Percentiles rank a stretch among this genome's conserved stretches.
These are phyloP conservation scores for Aegypius monachus DNA, from an alignment of 2,113 vertebrate species.

Conservation along the genomic window DNA sequence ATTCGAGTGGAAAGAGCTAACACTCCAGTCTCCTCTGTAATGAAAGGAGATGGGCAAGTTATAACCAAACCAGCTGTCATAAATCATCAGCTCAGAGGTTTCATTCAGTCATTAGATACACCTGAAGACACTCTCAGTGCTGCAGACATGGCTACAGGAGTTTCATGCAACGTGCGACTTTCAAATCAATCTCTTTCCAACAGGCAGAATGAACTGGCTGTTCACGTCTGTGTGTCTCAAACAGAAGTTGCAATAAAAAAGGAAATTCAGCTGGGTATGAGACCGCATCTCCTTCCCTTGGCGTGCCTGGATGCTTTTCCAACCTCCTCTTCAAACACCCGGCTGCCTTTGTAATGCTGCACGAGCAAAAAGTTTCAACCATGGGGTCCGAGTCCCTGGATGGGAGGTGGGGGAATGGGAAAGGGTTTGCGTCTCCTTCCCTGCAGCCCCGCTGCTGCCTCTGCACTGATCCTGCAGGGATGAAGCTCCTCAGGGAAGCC, in stretches of 20 bases:
- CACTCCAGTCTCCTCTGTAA: not conserved
- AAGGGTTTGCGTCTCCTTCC: not conserved
- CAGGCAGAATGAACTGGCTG: not conserved
- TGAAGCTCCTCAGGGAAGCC: not conserved
- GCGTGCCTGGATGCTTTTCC: not conserved
- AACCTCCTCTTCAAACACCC: not conserved
- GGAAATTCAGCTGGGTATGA: not conserved
- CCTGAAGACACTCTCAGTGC: not conserved
- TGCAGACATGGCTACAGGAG: not conserved
- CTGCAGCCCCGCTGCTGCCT: not conserved
- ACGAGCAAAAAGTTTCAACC: rapidly evolving
- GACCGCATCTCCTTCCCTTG: not conserved
- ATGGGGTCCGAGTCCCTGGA: rapidly evolving
- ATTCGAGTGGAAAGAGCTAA: not conserved
- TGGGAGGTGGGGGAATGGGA: rapidly evolving
- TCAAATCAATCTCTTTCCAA: not conserved
- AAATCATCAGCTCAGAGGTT: not conserved
- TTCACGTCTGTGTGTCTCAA: not conserved
- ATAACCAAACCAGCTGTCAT: not conserved
- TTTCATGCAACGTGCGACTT: not conserved
- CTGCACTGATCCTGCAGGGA: not conserved
- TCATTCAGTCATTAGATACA: not conserved
- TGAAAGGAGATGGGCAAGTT: slow-evolving; percentile 17
- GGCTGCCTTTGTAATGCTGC: too few relatives aligned
- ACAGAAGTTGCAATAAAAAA: not conserved